These are phyloP conservation scores for Drosophila jambulina DNA, from an alignment of 1,140 invertebrate genomes.

Conservation along the genomic window DNA sequence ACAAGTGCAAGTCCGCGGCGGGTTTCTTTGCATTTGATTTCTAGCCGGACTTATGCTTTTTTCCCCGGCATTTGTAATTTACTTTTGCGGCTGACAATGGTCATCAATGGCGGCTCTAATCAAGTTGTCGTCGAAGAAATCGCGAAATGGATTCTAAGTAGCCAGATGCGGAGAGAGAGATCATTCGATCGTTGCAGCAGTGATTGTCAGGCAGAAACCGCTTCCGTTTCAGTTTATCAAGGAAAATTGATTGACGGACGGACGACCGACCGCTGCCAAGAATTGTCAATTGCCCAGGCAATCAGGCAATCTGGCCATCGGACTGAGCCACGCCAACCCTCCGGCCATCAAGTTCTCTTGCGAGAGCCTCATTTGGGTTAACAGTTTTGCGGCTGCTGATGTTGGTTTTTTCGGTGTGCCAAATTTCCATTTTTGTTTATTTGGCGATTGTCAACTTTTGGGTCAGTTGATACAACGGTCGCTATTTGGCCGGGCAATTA, in stretches of 20 bases:
- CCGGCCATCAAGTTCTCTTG: conserved; percentile 10
- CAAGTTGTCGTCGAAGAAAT: conserved; percentile 78
- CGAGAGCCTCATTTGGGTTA: conserved; percentile 46
- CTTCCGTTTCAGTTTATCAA: conserved; percentile 80
- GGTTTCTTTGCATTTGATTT: conserved; percentile 28
- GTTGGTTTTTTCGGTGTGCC: conserved; percentile 54
- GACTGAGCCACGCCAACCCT: conserved; percentile 30
- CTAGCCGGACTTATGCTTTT: conserved; percentile 21
- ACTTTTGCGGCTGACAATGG: conserved; percentile 74
- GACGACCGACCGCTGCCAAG: conserved; percentile 28
- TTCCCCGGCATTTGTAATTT: conserved; percentile 59
- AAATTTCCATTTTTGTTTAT: conserved; percentile 78
- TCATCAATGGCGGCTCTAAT: conserved; percentile 64
- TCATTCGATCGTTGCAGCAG: conserved; percentile 42
- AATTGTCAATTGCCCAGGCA: conserved; percentile 44
- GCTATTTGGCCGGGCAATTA: conserved; percentile 63
- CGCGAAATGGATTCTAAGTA: conserved; percentile 70
- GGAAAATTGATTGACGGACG: conserved; percentile 68
- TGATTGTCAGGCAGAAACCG: conserved; percentile 72
- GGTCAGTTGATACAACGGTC: conserved; percentile 62
- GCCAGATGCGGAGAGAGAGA: conserved; percentile 31
- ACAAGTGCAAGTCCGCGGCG: conserved; percentile 18
- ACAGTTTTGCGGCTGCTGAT: conserved; percentile 43
- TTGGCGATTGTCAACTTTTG: conserved; percentile 65
- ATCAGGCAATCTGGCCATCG: conserved; percentile 20